A percentile compares a stretch with the other conserved stretches of the same genome.
phyloP scores from a whole-genome alignment of 2,113 vertebrate genomes.

The Tragelaphus scriptus region DNA sequence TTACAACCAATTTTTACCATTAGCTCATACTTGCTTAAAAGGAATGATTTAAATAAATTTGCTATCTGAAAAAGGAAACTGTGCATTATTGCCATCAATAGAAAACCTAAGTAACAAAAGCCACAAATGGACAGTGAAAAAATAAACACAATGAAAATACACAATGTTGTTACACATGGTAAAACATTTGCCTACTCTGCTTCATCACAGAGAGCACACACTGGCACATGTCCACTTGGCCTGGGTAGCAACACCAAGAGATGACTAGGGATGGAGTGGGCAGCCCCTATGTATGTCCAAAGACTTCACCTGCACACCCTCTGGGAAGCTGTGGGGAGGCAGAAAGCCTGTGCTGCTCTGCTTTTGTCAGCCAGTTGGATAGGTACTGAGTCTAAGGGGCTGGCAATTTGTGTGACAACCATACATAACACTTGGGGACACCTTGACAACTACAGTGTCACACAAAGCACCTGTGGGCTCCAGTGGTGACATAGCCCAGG shows the following conservation, averaged over 20 bases:
- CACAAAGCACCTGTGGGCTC: background rate
- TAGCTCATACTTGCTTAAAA: background rate
- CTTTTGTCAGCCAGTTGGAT: background rate
- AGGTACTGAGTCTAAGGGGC: too few relatives aligned
- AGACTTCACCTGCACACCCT: background rate
- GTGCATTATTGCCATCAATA: background rate
- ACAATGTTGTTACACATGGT: fast-evolving
- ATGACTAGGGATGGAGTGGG: background rate
- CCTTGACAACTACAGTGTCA: background rate
- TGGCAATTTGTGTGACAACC: background rate
- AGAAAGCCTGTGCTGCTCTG: background rate
- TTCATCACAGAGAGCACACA: too few relatives aligned
- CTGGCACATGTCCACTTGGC: background rate
- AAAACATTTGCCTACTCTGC: background rate
- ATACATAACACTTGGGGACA: background rate
- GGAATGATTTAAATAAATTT: background rate
- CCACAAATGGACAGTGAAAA: background rate
- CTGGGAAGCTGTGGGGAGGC: background rate
- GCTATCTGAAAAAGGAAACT: background rate
- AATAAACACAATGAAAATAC: background rate
- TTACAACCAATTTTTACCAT: background rate
- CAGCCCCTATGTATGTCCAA: background rate
- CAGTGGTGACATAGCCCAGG: fast-evolving
- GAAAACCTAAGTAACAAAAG: background rate
- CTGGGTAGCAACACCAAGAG: background rate